Percentiles rank a stretch among this genome's conserved stretches.
Evolutionary conservation across 1,140 invertebrate genomes (phyloP).

Genomic region (Acromyrmex echinatior): DNA sequence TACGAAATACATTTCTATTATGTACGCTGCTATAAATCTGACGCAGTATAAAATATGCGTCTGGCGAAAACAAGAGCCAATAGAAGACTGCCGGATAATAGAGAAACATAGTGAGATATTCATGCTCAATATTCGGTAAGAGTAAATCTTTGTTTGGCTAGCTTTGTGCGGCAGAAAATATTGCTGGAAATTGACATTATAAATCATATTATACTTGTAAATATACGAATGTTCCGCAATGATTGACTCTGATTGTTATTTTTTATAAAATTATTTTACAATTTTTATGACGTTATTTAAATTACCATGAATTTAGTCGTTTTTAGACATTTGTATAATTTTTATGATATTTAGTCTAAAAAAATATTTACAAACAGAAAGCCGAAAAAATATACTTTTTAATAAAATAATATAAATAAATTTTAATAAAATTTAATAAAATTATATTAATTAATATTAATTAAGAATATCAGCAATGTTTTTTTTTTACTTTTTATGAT

Average conservation of each 20-base stretch:
- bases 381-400: not conserved
- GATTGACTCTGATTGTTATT: not conserved
- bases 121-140: conserved; percentile 44
- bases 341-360: not conserved
- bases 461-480: not conserved
- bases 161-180: not conserved
- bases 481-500: conserved; percentile 7
- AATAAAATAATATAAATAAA: not conserved
- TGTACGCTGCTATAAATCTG: conserved; percentile 40
- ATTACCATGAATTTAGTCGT: not conserved
- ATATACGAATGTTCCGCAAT: too few species aligned
- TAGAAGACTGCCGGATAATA: conserved; percentile 28
- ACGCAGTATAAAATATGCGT: conserved; percentile 47
- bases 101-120: conserved; percentile 42
- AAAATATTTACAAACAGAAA: not conserved
- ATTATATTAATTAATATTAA: not conserved
- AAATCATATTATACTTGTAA: not conserved
- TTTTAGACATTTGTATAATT: not conserved
- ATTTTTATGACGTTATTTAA: not conserved
- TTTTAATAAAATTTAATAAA: too few species aligned
- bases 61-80: conserved; percentile 20
- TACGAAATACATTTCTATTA: conserved; percentile 54
- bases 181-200: conserved; percentile 14
- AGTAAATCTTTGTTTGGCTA: conserved; percentile 53
- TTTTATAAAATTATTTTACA: not conserved